These are phyloP conservation scores for Pelobates cultripes DNA, from an alignment of 2,797 vertebrate species.

Conservation along the genomic window DNA sequence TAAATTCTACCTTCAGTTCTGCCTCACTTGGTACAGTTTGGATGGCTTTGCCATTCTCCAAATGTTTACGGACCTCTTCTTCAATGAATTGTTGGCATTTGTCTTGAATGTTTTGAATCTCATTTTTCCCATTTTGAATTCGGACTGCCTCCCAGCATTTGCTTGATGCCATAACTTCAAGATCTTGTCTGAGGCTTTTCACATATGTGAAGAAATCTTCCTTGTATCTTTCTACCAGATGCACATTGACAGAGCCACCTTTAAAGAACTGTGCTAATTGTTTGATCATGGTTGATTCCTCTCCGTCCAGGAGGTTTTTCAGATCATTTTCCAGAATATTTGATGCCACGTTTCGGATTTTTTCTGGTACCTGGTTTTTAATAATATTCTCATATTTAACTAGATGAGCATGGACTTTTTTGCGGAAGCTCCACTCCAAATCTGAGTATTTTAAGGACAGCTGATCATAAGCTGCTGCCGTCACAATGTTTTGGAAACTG, in stretches of 20 bases:
- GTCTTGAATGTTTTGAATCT: slow-evolving; percentile 64
- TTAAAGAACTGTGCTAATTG: slow-evolving; percentile 62
- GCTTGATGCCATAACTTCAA: slow-evolving; percentile 57
- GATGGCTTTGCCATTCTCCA: slow-evolving; percentile 63
- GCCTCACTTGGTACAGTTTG: slow-evolving; percentile 57
- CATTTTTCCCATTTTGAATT: slow-evolving; percentile 63
- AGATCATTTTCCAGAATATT: slow-evolving; percentile 58
- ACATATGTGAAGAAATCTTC: slow-evolving; percentile 63
- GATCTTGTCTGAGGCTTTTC: slow-evolving; percentile 58
- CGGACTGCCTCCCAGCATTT: slow-evolving; percentile 62
- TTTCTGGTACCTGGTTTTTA: slow-evolving; percentile 29
- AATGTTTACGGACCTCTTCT: slow-evolving; percentile 61
- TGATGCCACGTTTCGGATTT: slow-evolving; percentile 31
- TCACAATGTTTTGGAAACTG: slow-evolving; percentile 68
- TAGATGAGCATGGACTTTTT: slow-evolving; percentile 67
- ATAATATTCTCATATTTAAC: slow-evolving; percentile 56
- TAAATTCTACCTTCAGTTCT: slow-evolving; percentile 71
- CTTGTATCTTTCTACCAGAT: slow-evolving; percentile 63
- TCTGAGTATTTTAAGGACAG: slow-evolving; percentile 65
- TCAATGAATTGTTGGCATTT: slow-evolving; percentile 63
- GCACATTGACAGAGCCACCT: slow-evolving; percentile 59
- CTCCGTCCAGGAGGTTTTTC: slow-evolving; percentile 58
- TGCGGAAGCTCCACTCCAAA: slow-evolving; percentile 63
- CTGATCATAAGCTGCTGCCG: slow-evolving; percentile 32
- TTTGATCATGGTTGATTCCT: slow-evolving; percentile 61